Base-by-base conservation (phyloP, 2,888 invertebrate species). In the Catocala sponsa region DNA sequence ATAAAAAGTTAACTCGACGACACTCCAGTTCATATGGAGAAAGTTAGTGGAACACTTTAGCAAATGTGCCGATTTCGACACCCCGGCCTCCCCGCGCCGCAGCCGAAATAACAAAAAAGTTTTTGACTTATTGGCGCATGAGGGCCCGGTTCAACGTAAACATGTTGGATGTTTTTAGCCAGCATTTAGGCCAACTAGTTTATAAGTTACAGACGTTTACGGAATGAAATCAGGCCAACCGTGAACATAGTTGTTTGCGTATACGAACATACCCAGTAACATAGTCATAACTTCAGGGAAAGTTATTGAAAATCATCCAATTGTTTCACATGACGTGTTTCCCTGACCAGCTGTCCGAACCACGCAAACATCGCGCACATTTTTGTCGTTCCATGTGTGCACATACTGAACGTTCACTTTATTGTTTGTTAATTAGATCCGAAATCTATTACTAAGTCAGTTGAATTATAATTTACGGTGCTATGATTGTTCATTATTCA, bases 41-140 rank as follows among this genome's bases (percentile, higher is more conserved):
- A 89, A 91, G 89, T 91, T 90, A 79, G 76, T 69, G 83, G 84
- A 83, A 87, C 90, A 90, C 90, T 91, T 91, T 87, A 85, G 85
- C 80, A 84, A 91, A 91, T 89, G 89, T 83, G 87, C 82, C 88
- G 87, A 86, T 88, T 85, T 83, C 88, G 80, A 86, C 89, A 87
- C 88, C 82, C 78, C 66, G 53, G 76, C 70, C 65, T 86, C 88
- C 74, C 67, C 49, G 76, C 72, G 62, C 72, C 78, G 70, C 70
- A 66, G 64, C 79, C 84, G 83, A 83, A 87, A 88, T 85, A 90
- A 88, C 90, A 89, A 87, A 88, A 88, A 92, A 92, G 85, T 79
- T 80, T 82, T 78, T 82, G 82, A 82, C 79, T 82, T 82, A 82
- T 82, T 75, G 81, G 75, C 78, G 70, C 68, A 72, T 72, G 78